Conservation (phyloP, 2,797 vertebrate genomes). For the Sitta carolinensis region DNA sequence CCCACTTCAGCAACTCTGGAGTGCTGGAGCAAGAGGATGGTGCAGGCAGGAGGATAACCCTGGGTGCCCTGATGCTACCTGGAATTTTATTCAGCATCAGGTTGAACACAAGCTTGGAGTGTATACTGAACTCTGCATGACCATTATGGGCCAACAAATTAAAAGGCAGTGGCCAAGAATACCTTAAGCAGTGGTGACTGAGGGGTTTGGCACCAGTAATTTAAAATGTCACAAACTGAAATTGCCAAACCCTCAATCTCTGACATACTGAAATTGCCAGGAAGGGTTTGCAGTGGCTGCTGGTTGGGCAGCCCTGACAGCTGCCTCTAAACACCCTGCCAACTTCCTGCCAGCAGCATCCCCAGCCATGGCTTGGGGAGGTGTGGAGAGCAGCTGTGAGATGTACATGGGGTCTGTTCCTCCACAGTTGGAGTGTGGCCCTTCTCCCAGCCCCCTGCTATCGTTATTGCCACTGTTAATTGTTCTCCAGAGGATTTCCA, state of each 20-base stretch:
- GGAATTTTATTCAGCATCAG: background rate
- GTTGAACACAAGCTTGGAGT: background rate
- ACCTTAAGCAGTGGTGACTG: background rate
- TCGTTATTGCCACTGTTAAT: background rate
- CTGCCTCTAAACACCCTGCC: background rate
- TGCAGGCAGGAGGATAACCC: background rate
- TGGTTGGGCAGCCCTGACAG: background rate
- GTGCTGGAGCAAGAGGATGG: background rate
- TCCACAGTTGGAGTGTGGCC: background rate
- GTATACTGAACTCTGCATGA: background rate
- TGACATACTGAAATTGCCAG: background rate
- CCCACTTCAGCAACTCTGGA: background rate
- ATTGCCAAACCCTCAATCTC: background rate
- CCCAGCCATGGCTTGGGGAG: background rate
- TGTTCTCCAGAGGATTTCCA: constrained; percentile 16
- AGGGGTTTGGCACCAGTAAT: background rate
- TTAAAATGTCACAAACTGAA: background rate
- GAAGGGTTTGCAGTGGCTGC: background rate
- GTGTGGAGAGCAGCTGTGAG: background rate
- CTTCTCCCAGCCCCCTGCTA: background rate
- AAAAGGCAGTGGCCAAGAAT: background rate
- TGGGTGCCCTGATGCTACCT: background rate
- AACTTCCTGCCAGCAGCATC: background rate
- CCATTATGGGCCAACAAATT: background rate
- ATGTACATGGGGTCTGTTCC: accelerated